phyloP scores from a whole-genome alignment of 1,140 invertebrate genomes.

The Tribolium castaneum region DNA sequence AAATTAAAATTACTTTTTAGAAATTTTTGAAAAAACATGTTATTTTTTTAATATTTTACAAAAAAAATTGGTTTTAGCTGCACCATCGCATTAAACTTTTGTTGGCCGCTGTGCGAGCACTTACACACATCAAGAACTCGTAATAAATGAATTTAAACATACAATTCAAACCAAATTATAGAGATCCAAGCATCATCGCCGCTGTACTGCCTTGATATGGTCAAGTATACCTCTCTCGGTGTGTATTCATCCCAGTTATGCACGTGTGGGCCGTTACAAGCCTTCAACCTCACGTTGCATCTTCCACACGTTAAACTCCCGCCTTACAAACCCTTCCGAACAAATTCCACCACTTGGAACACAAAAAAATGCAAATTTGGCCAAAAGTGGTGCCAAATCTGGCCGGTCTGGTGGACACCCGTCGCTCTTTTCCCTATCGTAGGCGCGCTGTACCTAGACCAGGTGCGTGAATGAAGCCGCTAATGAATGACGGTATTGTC shows the following conservation, averaged over 20 bases:
- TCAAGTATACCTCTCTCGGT: conserved; percentile 35
- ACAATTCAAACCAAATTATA: conserved; percentile 55
- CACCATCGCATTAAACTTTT: too few relatives aligned
- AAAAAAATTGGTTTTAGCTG: too few relatives aligned
- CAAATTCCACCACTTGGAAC: background rate
- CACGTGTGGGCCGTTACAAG: conserved; percentile 33
- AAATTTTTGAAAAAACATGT: too few relatives aligned
- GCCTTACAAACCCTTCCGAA: background rate
- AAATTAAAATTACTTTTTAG: too few relatives aligned
- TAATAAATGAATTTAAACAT: conserved; percentile 54
- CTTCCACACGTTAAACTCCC: background rate
- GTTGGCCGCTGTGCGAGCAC: conserved; percentile 40
- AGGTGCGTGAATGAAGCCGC: conserved; percentile 50
- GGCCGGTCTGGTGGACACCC: background rate
- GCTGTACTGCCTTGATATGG: conserved; percentile 41
- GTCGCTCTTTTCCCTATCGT: background rate
- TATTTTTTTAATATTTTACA: too few relatives aligned
- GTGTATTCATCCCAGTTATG: conserved; percentile 34
- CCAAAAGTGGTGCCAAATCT: background rate
- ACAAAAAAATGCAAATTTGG: background rate
- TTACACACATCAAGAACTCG: conserved; percentile 49
- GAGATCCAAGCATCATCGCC: conserved; percentile 51
- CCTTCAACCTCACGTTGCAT: conserved; percentile 3
- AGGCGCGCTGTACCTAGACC: conserved; percentile 12
- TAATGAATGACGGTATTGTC: conserved; percentile 61